Evolutionary conservation across 1,140 invertebrate genomes (phyloP).

Genomic region (Goniozus legneri): DNA sequence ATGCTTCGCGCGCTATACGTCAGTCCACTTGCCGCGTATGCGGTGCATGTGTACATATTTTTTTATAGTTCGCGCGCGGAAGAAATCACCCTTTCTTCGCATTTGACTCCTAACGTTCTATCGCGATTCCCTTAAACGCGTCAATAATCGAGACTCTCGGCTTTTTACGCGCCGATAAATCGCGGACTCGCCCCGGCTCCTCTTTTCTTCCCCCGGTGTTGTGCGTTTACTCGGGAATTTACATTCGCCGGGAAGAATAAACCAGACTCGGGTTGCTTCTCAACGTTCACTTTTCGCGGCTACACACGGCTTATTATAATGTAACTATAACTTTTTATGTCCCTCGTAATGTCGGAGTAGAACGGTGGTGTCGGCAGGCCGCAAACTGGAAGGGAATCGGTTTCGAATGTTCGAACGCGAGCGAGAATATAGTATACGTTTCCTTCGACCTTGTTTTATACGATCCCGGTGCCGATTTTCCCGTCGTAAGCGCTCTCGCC

Average conservation of each 20-base stretch:
- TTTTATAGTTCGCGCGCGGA: not conserved
- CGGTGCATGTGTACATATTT: no score
- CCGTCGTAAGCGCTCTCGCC: no score
- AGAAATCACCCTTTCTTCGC: not conserved
- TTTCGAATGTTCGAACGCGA: slow-evolving; percentile 11
- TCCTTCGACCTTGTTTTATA: no score
- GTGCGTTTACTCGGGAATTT: slow-evolving; percentile 12
- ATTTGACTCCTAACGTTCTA: not conserved
- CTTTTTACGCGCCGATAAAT: slow-evolving; percentile 26
- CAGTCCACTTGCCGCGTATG: no score
- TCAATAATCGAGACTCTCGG: slow-evolving; percentile 31
- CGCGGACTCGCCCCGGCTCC: no score
- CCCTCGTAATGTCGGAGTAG: slow-evolving; percentile 36
- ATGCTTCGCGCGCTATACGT: not conserved
- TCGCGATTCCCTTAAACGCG: slow-evolving; percentile 13
- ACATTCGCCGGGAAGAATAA: slow-evolving; percentile 21
- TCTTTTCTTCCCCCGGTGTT: slow-evolving; percentile 14
- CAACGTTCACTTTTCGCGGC: slow-evolving; percentile 16
- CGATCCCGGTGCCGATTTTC: no score
- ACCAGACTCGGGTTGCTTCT: slow-evolving; percentile 12
- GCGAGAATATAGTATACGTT: no score
- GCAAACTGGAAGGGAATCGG: no score
- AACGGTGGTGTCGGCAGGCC: no score
- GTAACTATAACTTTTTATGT: slow-evolving; percentile 49
- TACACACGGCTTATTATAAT: slow-evolving; percentile 44